Conservation (phyloP, 2,113 vertebrate species). For the Carettochelys insculpta region DNA sequence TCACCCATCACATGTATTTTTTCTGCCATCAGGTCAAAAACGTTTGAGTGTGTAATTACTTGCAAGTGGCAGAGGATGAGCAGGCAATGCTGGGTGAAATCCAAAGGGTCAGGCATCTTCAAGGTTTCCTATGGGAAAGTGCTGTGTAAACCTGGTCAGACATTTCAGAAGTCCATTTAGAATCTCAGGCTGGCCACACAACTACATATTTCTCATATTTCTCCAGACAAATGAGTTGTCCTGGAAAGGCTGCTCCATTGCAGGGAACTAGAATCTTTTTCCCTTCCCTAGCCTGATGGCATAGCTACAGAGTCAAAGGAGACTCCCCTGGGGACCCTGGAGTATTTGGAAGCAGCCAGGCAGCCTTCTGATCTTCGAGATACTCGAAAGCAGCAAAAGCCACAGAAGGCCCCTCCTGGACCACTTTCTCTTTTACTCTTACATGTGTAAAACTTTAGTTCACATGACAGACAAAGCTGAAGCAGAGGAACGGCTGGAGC, state of each 20-base stretch:
- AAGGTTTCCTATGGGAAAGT: constrained; percentile 71
- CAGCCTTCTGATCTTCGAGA: neutral
- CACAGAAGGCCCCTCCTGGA: neutral
- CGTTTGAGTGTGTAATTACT: constrained; percentile 41
- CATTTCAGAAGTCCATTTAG: neutral
- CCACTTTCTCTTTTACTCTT: neutral
- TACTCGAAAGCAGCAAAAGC: neutral
- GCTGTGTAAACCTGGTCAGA: constrained; percentile 43
- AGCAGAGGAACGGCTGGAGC: neutral
- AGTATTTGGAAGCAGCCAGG: neutral
- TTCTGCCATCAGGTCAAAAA: constrained; percentile 2
- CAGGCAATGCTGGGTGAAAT: neutral
- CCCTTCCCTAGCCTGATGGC: neutral
- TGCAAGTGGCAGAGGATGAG: constrained; percentile 21
- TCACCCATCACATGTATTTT: neutral
- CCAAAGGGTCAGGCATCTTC: constrained; percentile 54
- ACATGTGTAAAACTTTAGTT: neutral
- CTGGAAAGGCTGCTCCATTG: neutral
- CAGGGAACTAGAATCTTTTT: neutral
- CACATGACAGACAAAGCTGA: neutral
- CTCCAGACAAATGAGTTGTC: neutral
- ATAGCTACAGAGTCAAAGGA: neutral
- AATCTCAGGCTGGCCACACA: neutral
- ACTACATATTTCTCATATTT: neutral
- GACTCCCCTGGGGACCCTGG: neutral